phyloP scores from a whole-genome alignment of 2,888 invertebrate genomes.

The Fragum sueziense region DNA sequence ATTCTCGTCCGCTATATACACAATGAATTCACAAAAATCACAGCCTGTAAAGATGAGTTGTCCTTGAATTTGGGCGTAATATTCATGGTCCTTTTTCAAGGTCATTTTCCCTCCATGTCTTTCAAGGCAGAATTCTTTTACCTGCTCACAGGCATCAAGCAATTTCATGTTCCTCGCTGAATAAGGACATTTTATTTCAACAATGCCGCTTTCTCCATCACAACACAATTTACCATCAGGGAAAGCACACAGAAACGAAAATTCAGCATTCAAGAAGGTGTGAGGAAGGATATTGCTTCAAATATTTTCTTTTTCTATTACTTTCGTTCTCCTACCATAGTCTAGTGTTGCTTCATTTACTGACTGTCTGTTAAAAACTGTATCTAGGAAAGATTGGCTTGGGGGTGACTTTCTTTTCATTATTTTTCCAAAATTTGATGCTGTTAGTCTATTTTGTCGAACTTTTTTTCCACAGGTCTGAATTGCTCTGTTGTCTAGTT shows the following conservation, averaged over 20 bases:
- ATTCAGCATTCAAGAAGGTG: conserved; percentile 5
- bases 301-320: conserved; percentile 34
- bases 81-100: conserved; percentile 21
- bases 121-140: no score
- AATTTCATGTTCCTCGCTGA: conserved; percentile 40
- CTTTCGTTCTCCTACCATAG: conserved; percentile 39
- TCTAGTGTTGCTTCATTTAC: conserved; percentile 4
- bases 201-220: conserved; percentile 33
- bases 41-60: conserved; percentile 46
- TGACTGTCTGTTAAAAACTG: not conserved
- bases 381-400: not conserved
- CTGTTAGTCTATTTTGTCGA: conserved; percentile 12
- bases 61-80: conserved; percentile 50
- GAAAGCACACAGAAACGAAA: conserved; percentile 46
- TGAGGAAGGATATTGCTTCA: conserved; percentile 15
- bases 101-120: no score
- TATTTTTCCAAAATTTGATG: conserved; percentile 30
- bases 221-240: conserved; percentile 55
- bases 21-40: conserved; percentile 47
- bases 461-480: conserved; percentile 19
- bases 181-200: conserved; percentile 56
- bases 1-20: no score
- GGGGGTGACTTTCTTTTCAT: conserved; percentile 17
- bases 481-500: conserved; percentile 22
- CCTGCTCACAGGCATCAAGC: conserved; percentile 26